These are phyloP conservation scores for Gymnoscelis rufifasciata DNA, from an alignment of 2,888 invertebrate species.

Conservation along the genomic window DNA sequence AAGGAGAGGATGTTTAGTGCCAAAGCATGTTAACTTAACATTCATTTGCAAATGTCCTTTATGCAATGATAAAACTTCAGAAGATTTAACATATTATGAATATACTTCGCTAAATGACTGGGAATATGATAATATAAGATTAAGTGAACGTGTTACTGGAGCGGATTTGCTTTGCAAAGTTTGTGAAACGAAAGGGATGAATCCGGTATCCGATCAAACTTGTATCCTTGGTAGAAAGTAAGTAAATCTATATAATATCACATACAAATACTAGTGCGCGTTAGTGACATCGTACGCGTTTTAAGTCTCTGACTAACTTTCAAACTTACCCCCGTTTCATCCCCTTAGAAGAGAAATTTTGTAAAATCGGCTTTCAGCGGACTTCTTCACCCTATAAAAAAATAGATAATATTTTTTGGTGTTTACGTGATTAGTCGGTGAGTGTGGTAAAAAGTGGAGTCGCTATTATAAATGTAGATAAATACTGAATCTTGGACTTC, in stretches of 20 bases:
- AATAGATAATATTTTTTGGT: too few species aligned
- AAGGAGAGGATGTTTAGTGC: slow-evolving; percentile 53
- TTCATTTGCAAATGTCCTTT: slow-evolving; percentile 63
- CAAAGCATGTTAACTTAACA: slow-evolving; percentile 46
- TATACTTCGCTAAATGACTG: slow-evolving; percentile 51
- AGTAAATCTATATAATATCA: slow-evolving; percentile 24
- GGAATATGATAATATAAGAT: slow-evolving; percentile 53
- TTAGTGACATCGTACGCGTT: too few species aligned
- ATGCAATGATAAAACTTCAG: slow-evolving; percentile 58
- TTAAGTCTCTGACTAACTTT: too few species aligned
- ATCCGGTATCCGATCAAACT: slow-evolving; percentile 36
- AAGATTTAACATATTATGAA: slow-evolving; percentile 43
- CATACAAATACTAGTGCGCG: too few species aligned
- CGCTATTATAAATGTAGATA: too few species aligned
- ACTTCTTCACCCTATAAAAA: too few species aligned
- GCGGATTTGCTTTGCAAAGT: slow-evolving; percentile 51
- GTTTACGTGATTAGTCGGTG: too few species aligned
- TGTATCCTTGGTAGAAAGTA: slow-evolving; percentile 51
- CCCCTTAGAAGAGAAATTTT: too few species aligned
- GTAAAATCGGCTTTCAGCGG: too few species aligned
- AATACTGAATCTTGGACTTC: too few species aligned
- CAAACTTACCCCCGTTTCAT: too few species aligned
- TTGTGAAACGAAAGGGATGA: slow-evolving; percentile 48
- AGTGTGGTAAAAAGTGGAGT: too few species aligned
- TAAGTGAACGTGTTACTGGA: slow-evolving; percentile 37